Conservation (phyloP, 2,113 vertebrate genomes). For the Pavo muticus region DNA sequence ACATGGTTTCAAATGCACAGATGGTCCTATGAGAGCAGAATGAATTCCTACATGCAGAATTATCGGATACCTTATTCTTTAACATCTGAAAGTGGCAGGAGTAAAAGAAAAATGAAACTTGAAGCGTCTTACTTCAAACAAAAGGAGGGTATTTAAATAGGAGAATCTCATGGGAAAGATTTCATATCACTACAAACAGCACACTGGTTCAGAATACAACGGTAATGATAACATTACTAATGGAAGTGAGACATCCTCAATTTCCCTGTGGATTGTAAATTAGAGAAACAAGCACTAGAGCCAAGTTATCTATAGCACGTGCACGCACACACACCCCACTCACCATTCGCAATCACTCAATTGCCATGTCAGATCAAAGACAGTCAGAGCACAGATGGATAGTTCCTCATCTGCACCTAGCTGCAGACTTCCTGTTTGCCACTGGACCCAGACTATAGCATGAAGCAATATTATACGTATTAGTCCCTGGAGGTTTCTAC, state of each 20-base stretch:
- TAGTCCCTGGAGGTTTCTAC: constrained; percentile 16
- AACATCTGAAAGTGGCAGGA: constrained; percentile 5
- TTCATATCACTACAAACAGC: neutral
- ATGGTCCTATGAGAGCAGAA: neutral
- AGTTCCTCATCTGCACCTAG: constrained; percentile 20
- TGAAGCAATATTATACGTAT: neutral
- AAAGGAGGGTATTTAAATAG: constrained; percentile 36
- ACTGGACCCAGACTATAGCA: neutral
- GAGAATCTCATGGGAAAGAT: constrained; percentile 7
- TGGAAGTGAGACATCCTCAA: neutral
- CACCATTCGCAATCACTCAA: neutral
- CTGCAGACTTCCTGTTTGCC: constrained; percentile 37
- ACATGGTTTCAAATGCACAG: neutral
- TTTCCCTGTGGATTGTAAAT: neutral
- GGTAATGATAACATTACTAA: neutral
- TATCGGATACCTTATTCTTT: constrained; percentile 1
- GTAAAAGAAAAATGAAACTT: constrained; percentile 23
- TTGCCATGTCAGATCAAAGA: constrained; percentile 16
- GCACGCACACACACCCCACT: fast-evolving
- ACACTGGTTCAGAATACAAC: neutral
- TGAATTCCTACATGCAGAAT: constrained; percentile 22
- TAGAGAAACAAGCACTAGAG: neutral
- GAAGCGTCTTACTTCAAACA: constrained; percentile 12
- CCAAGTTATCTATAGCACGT: neutral
- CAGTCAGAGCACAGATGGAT: neutral